Base-by-base conservation (phyloP, 1,140 invertebrate genomes). In the Argopecten irradians region DNA sequence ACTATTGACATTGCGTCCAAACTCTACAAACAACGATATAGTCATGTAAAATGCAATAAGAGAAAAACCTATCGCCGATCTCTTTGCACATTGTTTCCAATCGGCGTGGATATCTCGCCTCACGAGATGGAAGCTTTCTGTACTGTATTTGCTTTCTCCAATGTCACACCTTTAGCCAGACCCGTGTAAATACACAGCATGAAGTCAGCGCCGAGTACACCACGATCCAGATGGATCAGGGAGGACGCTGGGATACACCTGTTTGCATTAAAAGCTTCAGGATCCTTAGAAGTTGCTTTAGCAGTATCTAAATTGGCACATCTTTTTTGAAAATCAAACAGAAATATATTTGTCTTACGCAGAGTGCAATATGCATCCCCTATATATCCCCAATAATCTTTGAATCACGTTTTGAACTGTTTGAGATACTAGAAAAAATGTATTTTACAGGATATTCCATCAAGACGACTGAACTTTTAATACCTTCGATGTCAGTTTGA, bases 31-130 rank as follows among this genome's bases (percentile, higher is more conserved):
- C 8, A n/a, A 22, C 55, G n/a, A 28, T 28, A 8, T 28, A 5
- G n/a, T 71, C 55, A 28, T 71, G n/a, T 71, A 71, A 55, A 71
- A 22, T n/a, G 55, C 55, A n/a, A 71, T 71, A 71, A n/a, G 55
- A 28, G n/a, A 71, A 2, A 71, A 16, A n/a, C n/a, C 3, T 46
- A 28, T 28, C 28, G 55, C 16, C 14, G 1, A 71, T 28, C 22
- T n/a, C 43, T 22, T 46, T 46, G n/a, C 28, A 28, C 55, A 28
- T 71, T 71, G 55, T 71, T n/a, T n/a, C 55, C 22, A 28, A 71
- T 71, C 55, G 22, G 22, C 55, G 22, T 28, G 22, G 55, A 71
- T 71, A 22, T n/a, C 19, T 71, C 55, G 55, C 55, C 55, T 71
- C 55, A 0, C 22, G 55, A 71, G 55, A 71, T 71, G 55, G 22